Percentiles rank a stretch among this genome's conserved stretches.
Conservation (phyloP, 2,888 invertebrate genomes). For the Perdita meconis region DNA sequence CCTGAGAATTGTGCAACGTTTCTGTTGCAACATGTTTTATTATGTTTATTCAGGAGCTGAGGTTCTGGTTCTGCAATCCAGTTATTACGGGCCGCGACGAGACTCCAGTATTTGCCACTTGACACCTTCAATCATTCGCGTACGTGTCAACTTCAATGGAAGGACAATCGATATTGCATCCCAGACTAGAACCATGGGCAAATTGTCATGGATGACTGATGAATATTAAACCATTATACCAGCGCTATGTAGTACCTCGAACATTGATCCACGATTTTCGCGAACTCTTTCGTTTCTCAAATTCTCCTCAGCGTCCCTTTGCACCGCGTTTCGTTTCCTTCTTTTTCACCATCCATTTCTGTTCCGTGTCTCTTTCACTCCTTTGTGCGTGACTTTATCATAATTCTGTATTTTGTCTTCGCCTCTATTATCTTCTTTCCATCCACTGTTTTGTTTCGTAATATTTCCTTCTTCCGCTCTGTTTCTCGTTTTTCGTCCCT, state of each 20-base stretch:
- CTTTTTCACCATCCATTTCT: no score
- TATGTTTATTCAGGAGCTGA: no score
- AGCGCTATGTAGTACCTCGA: slow-evolving; percentile 9
- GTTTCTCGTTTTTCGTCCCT: no score
- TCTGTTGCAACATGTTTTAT: no score
- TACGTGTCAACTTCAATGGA: slow-evolving; percentile 45
- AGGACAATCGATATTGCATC: slow-evolving; percentile 43
- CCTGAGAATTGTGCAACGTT: background rate
- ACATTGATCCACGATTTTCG: background rate
- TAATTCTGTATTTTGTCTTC: no score
- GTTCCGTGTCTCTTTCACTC: no score
- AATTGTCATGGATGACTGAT: slow-evolving; percentile 50
- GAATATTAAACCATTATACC: slow-evolving; percentile 23
- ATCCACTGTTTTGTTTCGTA: no score
- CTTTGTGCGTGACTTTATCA: no score
- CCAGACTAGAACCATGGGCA: slow-evolving; percentile 3
- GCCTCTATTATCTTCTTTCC: no score
- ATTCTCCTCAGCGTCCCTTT: background rate
- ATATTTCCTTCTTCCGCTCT: no score
- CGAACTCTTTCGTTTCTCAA: background rate
- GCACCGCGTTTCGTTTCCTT: background rate
- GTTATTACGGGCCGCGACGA: slow-evolving; percentile 1
- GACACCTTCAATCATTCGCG: slow-evolving; percentile 49
- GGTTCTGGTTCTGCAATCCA: no score
- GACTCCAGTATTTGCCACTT: slow-evolving; percentile 10